These are phyloP conservation scores for Theristicus caerulescens DNA, from an alignment of 2,113 vertebrate genomes.

Conservation along the genomic window DNA sequence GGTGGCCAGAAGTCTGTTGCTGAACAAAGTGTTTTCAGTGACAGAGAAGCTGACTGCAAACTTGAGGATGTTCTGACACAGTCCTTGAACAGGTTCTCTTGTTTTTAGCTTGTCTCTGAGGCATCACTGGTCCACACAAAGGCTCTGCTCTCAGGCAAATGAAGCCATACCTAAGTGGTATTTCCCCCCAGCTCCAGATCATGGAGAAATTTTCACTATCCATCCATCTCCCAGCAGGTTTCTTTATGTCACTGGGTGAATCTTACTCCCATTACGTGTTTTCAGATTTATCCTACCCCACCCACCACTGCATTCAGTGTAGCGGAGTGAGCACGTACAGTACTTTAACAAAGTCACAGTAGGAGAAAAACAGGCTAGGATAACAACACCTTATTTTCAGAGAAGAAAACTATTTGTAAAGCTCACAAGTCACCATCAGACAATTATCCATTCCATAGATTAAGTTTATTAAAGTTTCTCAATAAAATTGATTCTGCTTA, in stretches of 20 bases:
- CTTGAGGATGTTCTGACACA: neutral
- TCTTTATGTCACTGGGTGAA: neutral
- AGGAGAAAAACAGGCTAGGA: neutral
- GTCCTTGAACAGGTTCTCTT: neutral
- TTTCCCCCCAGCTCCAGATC: neutral
- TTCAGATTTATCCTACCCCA: neutral
- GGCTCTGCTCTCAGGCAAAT: neutral
- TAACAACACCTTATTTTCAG: neutral
- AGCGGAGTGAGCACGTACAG: neutral
- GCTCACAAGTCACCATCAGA: neutral
- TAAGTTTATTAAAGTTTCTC: neutral
- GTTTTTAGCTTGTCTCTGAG: neutral
- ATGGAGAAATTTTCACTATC: neutral
- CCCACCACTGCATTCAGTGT: neutral
- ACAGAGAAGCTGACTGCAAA: neutral
- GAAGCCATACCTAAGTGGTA: neutral
- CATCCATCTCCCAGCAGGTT: neutral
- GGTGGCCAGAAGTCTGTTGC: fast-evolving
- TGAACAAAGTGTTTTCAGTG: neutral
- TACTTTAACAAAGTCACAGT: neutral
- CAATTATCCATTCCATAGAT: neutral
- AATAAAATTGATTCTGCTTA: neutral
- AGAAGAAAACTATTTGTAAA: neutral
- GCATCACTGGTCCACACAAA: neutral
- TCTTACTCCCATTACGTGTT: neutral